These are phyloP conservation scores for Mamestra configurata DNA, from an alignment of 1,140 invertebrate species.

Conservation along the genomic window DNA sequence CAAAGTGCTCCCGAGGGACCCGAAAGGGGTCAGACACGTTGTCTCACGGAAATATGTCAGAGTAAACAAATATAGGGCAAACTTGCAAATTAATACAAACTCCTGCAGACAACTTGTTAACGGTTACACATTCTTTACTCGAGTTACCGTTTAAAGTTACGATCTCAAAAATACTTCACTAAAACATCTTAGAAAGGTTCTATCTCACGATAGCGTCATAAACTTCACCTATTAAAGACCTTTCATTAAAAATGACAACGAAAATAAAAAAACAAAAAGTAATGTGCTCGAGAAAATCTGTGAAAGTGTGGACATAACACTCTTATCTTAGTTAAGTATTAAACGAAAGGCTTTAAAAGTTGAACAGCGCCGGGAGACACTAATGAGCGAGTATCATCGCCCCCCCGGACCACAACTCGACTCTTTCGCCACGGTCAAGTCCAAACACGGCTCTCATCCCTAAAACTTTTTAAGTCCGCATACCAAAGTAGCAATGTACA, in stretches of 20 bases:
- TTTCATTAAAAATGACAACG: constrained; percentile 25
- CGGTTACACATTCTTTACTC: too few relatives aligned
- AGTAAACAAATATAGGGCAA: not conserved
- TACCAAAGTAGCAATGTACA: constrained; percentile 39
- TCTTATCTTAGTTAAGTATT: constrained; percentile 45
- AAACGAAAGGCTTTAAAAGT: constrained; percentile 48
- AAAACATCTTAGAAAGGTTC: not conserved
- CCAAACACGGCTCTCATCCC: not conserved
- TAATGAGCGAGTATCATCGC: constrained; percentile 42
- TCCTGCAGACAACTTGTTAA: not conserved
- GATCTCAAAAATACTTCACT: not conserved
- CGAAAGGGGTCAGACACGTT: not conserved
- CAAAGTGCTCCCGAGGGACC: not conserved
- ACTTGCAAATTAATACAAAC: not conserved
- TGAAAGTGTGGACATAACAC: constrained; percentile 20
- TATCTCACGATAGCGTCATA: not conserved
- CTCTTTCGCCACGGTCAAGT: not conserved
- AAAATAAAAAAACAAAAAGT: not conserved
- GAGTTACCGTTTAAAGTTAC: not conserved
- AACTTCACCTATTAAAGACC: not conserved
- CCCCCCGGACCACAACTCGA: not conserved
- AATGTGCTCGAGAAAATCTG: constrained; percentile 31
- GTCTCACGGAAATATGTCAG: not conserved
- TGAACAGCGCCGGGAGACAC: not conserved
- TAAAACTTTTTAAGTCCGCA: not conserved